A percentile compares a stretch with the other conserved stretches of the same genome.
phyloP scores from a whole-genome alignment of 2,113 vertebrate genomes.

The Lipophrys pholis region DNA sequence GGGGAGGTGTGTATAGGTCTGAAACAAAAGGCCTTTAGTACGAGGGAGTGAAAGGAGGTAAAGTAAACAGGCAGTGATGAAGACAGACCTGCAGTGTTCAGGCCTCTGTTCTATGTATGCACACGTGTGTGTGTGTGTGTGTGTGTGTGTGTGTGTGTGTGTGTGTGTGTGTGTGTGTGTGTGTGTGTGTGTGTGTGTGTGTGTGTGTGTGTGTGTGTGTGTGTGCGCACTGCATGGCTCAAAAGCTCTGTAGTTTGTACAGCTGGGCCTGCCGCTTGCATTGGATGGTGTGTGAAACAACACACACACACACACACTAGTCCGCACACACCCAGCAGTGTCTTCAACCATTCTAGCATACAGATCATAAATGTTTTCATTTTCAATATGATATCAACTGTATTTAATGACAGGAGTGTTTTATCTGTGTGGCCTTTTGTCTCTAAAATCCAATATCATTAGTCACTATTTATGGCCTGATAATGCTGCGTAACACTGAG shows the following conservation, averaged over 20 bases:
- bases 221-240: slow-evolving; percentile 45
- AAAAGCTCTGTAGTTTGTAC: slow-evolving; percentile 87
- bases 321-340: slow-evolving; percentile 6
- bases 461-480: slow-evolving; percentile 28
- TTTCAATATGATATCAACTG: slow-evolving; percentile 19
- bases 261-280: slow-evolving; percentile 84
- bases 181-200: slow-evolving; percentile 60
- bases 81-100: slow-evolving; percentile 87
- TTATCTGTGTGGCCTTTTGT: slow-evolving; percentile 38
- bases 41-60: slow-evolving; percentile 90
- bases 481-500: slow-evolving; percentile 50
- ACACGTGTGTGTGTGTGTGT: slow-evolving; percentile 72
- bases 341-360: not conserved
- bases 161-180: slow-evolving; percentile 43
- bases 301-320: slow-evolving; percentile 3
- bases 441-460: not conserved
- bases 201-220: slow-evolving; percentile 75
- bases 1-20: slow-evolving; percentile 45
- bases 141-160: slow-evolving; percentile 58
- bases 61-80: slow-evolving; percentile 90
- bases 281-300: slow-evolving; percentile 47
- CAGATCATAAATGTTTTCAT: slow-evolving; percentile 44
- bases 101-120: slow-evolving; percentile 79
- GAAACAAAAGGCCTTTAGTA: slow-evolving; percentile 90
- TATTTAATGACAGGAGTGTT: slow-evolving; percentile 1